Evolutionary conservation across 2,113 vertebrate genomes (phyloP), one percentile per base, ranked within the genome.

Genomic region (Sorex fumeus): DNA sequence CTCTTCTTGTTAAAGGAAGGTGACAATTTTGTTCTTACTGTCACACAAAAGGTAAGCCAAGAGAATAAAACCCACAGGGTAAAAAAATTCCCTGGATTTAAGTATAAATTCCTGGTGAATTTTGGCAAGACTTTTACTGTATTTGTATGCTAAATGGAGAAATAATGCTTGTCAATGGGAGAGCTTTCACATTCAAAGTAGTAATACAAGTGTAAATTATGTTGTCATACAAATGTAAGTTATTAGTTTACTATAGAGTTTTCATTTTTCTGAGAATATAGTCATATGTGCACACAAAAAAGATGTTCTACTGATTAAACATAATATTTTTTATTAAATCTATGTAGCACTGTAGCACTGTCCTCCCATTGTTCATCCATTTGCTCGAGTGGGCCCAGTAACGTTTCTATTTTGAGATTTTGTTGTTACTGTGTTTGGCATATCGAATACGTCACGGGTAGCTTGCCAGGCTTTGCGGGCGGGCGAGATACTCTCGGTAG

Each of bases 71-170:
- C 13, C 77, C 64, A 76, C 0, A 7, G 43, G 47, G 47, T 50
- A 9, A 13, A 32, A 72, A 88, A 86, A 4, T n/a, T 53, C 1
- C 12, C 34, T 83, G 25, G 23, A 32, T 85, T 76, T 74, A 88
- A 21, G 67, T 2, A 71, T 50, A 34, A 69, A 47, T 27, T 69
- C 19, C 32, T 80, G 40, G 6, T 88, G 87, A 72, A 77, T 53
- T 91, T 30, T 28, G 50, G 15, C 9, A 77, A 21, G 7, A 84
- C 21, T 79, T 21, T n/a, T 69, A 50, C 34, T 89, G 19, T 88
- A 25, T 67, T 62, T 88, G 27, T 93, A 89, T 94, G 64, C 27
- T 75, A 85, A 77, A 32, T 40, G 18, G 13, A 34, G 18, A 88
- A 82, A 87, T 75, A 9, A 36, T 34, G 10, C 47, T 50, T 50